Base-by-base conservation (phyloP, 2,113 vertebrate genomes). In the Erinaceus europaeus region DNA sequence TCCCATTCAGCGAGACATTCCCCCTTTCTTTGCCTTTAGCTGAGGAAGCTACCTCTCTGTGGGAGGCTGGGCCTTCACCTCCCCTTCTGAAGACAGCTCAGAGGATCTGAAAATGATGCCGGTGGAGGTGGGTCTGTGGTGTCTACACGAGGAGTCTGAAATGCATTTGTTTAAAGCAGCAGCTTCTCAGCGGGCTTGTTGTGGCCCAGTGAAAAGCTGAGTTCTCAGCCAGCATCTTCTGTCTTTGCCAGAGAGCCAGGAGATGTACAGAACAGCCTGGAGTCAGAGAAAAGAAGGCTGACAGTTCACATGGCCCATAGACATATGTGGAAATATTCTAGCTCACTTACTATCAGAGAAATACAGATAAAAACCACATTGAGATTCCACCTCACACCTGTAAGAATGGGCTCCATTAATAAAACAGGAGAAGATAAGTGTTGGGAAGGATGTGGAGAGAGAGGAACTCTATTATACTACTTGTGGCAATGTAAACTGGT, bases 31-130 rank as follows among this genome's bases (percentile, higher is more conserved):
- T 89, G 32, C n/a, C 46, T 74, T 74, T 23, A 68, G 20, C 25
- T 52, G 55, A 25, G 44, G n/a, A 62, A 29, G 20, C 21, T 72
- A 82, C 55, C 46, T 93, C 76, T 92, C 79, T 17, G 67, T 83
- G 89, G 74, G 80, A 73, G 64, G 40, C 89, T 89, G 74, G 77
- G 21, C n/a, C 53, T 78, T 55, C 0, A n/a, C 0, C 12, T 2
- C 32, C 71, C 21, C 48, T 23, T 87, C 34, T 55, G 25, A 61
- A 83, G 34, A 57, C 32, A 17, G 73, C 91, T 55, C 52, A 52
- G 52, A 86, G 8, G 34, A 61, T 73, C 36, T 6, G 20, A 32
- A 69, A 61, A 73, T 69, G 5, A 42, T 36, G 46, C 25, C 9
- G 9, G 75, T 36, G 9, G 59, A 85, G 61, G 59, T 67, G 82